These are phyloP conservation scores for Phycodurus eques DNA, from an alignment of 2,113 vertebrate genomes.

Conservation along the genomic window DNA sequence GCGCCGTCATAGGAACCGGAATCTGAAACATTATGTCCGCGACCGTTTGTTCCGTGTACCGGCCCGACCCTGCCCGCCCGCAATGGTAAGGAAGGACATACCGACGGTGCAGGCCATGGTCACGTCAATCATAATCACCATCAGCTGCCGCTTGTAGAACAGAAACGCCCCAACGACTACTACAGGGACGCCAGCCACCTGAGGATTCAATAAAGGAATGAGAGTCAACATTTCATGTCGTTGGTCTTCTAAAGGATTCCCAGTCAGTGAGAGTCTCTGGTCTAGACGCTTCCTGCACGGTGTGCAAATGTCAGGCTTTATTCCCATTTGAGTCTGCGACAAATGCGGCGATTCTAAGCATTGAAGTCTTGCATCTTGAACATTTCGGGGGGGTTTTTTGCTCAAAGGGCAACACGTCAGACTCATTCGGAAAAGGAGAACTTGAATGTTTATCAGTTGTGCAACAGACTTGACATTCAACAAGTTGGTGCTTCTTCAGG, in stretches of 20 bases:
- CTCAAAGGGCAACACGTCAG: too few relatives aligned
- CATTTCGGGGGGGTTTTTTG: too few relatives aligned
- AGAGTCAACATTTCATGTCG: background rate
- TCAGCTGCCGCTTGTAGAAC: slow-evolving; percentile 47
- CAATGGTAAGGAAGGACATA: slow-evolving; percentile 18
- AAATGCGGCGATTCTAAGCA: too few relatives aligned
- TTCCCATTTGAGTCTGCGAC: too few relatives aligned
- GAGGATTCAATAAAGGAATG: background rate
- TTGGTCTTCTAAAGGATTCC: too few relatives aligned
- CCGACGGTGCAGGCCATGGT: slow-evolving; percentile 54
- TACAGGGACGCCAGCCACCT: slow-evolving; percentile 44
- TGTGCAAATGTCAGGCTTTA: too few relatives aligned
- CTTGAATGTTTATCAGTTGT: background rate
- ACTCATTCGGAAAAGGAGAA: too few relatives aligned
- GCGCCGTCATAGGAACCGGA: slow-evolving; percentile 33
- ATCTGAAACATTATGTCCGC: slow-evolving; percentile 14
- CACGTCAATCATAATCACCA: slow-evolving; percentile 48
- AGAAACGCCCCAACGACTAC: slow-evolving; percentile 39
- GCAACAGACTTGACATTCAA: background rate
- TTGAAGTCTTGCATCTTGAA: too few relatives aligned
- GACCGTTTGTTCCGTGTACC: background rate
- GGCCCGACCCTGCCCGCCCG: background rate
- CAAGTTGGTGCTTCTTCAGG: too few relatives aligned
- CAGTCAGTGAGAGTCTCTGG: too few relatives aligned
- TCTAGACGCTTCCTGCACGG: too few relatives aligned